Base-by-base conservation (phyloP, 1,140 invertebrate species). In the Tetramorium simillimum region DNA sequence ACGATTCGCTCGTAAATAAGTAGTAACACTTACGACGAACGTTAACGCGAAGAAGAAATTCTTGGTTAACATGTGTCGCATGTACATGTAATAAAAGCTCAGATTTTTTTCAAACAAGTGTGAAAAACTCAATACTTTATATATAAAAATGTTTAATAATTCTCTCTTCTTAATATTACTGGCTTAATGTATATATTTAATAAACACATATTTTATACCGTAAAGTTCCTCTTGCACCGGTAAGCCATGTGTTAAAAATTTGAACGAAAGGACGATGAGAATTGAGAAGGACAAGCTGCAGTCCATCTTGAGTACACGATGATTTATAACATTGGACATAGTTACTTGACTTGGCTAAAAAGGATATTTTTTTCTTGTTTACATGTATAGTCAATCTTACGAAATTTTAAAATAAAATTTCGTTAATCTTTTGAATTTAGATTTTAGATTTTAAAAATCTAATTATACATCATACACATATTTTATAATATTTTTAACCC, bases 151-250 rank as follows among this genome's bases (percentile, higher is more conserved):
- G 12, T 76, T 72, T 53, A 33, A 53, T 33, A 37, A n/a, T n/a
- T n/a, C n/a, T n/a, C 3, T 10, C 46, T 33, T 73, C 33, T 73
- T n/a, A n/a, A 49, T 14, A 28, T 33, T 62, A 40, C 18, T 37
- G 2, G 43, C 40, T 70, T 43, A 28, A 43, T 43, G 21, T 67
- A 43, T 43, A 16, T 67, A 67, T 53, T 33, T 40, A 40, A 65
- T 37, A 49, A 33, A n/a, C 46, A 28, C 4, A 37, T 14, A 28
- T 56, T 6, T 56, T 24, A 5, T 84, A 84, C 80, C 80, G 3
- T 62, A 84, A 62, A 84, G 69, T 46, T 84, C 69, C 40, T 75
- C 51, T 46, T 60, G 0, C 28, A 84, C 0, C 60, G 53, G 53
- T 18, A 21, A 46, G 28, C 24, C 24, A 24, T 49, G 24, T 2